Conservation (phyloP, 1,140 invertebrate genomes). For the Chionoecetes opilio region DNA sequence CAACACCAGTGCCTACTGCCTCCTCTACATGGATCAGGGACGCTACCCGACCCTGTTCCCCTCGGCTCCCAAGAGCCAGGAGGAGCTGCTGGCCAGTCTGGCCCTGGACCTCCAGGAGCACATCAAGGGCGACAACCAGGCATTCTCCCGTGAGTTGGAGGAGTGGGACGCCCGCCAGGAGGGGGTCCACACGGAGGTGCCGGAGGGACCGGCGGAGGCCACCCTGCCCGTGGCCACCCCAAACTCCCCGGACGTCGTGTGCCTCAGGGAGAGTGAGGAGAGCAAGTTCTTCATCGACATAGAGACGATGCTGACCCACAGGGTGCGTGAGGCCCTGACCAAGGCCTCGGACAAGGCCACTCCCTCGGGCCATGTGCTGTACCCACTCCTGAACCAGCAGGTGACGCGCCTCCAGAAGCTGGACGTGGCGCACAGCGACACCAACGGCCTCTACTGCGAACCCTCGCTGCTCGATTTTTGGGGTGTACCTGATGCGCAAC, state of each 20-base stretch:
- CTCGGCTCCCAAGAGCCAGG: constrained; percentile 32
- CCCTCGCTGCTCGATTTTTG: constrained; percentile 71
- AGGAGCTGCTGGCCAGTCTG: constrained; percentile 75
- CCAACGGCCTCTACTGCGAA: constrained; percentile 54
- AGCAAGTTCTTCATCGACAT: constrained; percentile 68
- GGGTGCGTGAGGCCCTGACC: constrained; percentile 48
- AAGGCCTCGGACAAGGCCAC: constrained; percentile 25
- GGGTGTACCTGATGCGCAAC: constrained; percentile 69
- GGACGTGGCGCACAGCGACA: constrained; percentile 50
- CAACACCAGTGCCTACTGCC: constrained; percentile 85
- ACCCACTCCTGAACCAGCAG: constrained; percentile 62
- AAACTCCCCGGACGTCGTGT: constrained; percentile 74
- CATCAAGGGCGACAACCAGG: constrained; percentile 83
- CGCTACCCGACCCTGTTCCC: constrained; percentile 81
- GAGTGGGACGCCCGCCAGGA: constrained; percentile 84
- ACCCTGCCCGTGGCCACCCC: constrained; percentile 71
- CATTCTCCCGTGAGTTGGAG: constrained; percentile 83
- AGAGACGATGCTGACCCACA: constrained; percentile 65
- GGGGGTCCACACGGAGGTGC: constrained; percentile 48
- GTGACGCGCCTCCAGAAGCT: constrained; percentile 56
- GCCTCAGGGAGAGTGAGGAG: constrained; percentile 67
- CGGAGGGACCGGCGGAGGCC: not conserved
- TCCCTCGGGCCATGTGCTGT: constrained; percentile 40
- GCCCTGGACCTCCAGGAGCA: constrained; percentile 83
- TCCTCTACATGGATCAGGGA: constrained; percentile 84